phyloP scores from a whole-genome alignment of 2,113 vertebrate species.

The Gnathochromis pfefferi region DNA sequence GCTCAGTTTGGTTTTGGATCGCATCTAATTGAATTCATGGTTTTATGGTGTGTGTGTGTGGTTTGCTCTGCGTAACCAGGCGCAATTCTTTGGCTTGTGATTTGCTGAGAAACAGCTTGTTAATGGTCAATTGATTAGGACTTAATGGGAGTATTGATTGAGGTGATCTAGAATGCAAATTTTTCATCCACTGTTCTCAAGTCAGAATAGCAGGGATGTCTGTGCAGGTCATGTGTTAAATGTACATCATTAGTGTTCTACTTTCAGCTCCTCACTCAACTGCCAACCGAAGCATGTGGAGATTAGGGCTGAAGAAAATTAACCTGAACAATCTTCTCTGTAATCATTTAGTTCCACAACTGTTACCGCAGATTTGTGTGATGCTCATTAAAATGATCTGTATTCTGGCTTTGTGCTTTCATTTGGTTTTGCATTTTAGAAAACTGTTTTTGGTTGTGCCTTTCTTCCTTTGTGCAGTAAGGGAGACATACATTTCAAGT shows the following conservation, averaged over 20 bases:
- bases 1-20: not conserved
- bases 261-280: slow-evolving; percentile 31
- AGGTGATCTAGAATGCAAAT: slow-evolving; percentile 56
- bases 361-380: not conserved
- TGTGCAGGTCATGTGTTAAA: slow-evolving; percentile 55
- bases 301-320: slow-evolving; percentile 25
- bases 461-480: not conserved
- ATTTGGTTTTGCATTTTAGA: not conserved
- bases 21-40: slow-evolving; percentile 1
- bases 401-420: not conserved
- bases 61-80: not conserved
- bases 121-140: slow-evolving; percentile 68
- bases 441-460: not conserved
- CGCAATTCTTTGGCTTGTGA: not conserved
- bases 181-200: slow-evolving; percentile 43
- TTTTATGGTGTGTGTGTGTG: not conserved
- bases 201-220: slow-evolving; percentile 29
- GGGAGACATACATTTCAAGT: not conserved
- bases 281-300: not conserved
- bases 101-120: slow-evolving; percentile 59
- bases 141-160: slow-evolving; percentile 69
- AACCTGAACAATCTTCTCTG: slow-evolving; percentile 10
- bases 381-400: not conserved
- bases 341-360: slow-evolving; percentile 12
- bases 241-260: slow-evolving; percentile 45